These are phyloP conservation scores for Macaca nemestrina DNA, from an alignment of 2,113 vertebrate species.

Conservation along the genomic window DNA sequence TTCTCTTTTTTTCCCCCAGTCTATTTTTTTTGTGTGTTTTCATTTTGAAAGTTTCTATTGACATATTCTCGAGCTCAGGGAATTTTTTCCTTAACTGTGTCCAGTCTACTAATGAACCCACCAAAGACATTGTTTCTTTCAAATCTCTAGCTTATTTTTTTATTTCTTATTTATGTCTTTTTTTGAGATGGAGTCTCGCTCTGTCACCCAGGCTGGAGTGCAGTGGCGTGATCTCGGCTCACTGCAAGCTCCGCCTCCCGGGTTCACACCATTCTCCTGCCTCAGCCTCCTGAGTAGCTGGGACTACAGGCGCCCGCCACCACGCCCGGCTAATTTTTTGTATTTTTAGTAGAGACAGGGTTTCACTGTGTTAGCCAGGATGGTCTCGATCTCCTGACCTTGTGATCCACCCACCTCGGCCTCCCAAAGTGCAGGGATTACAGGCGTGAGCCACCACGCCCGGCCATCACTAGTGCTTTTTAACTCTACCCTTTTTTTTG, in stretches of 20 bases:
- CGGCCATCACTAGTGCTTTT: background rate
- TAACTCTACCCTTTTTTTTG: background rate
- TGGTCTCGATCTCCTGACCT: too few relatives aligned
- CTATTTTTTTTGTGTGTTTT: background rate
- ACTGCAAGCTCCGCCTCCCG: too few relatives aligned
- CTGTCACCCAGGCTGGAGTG: too few relatives aligned
- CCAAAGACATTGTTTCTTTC: background rate
- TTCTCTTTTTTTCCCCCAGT: background rate
- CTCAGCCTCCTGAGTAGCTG: too few relatives aligned
- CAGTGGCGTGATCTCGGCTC: too few relatives aligned
- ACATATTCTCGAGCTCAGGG: background rate
- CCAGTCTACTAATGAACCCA: background rate
- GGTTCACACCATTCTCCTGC: too few relatives aligned
- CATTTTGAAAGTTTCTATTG: slow-evolving; percentile 11
- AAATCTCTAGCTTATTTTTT: background rate
- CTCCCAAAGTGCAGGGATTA: too few relatives aligned
- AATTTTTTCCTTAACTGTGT: background rate
- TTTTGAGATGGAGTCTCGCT: too few relatives aligned
- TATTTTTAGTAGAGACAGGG: too few relatives aligned
- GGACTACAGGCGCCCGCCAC: too few relatives aligned
- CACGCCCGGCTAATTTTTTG: too few relatives aligned
- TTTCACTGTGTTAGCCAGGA: too few relatives aligned
- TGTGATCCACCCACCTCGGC: rapidly evolving
- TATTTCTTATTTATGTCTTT: background rate
- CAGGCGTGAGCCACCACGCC: rapidly evolving